Evolutionary conservation across 2,888 invertebrate species (phyloP), one percentile per base, ranked within the genome.

Genomic region (Campoletis raptor): DNA sequence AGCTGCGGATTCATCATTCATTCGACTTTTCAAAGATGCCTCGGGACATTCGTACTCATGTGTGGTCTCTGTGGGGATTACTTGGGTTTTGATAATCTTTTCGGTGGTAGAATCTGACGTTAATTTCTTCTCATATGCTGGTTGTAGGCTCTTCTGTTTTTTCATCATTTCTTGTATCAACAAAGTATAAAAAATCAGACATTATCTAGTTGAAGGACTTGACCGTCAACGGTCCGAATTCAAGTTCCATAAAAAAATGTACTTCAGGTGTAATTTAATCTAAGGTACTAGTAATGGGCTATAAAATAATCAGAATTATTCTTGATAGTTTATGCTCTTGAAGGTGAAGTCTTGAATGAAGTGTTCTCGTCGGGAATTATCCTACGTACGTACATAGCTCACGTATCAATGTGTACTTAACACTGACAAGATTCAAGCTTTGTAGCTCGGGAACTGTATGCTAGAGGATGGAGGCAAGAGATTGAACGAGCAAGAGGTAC

Each of bases 401-500:
- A 2, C 40, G 24, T 74, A 69, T 69, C 18, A 64, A 18, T 48
- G 24, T 78, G 37, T 45, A 80, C 21, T 48, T n/a, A 57, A 78
- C 40, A 69, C 24, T 73, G 12, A 6, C 21, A 40, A 61, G 9
- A 64, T 45, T 21, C 64, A n/a, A 74, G 83, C 57, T 76, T 45
- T 21, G 52, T 72, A 61, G 36, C 36, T 69, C 18, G 15, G 40
- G 45, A 15, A 30, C 42, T 54, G 37, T 42, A 69, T 42, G n/a
- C 36, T 42, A 21, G 52, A 52, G 83, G 77, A 81, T 76, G 69
- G 78, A 78, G 67, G 70, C 77, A 66, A 83, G 64, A 73, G 74
- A 74, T 84, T 81, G 78, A 80, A 83, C 69, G 77, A 81, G 67
- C 42, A 67, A n/a, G 52, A 72, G 61, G 61, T 36, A 57, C 40